Evolutionary conservation across 2,888 invertebrate species (phyloP), one percentile per base, ranked within the genome.

Genomic region (Cacoxenus indagator): DNA sequence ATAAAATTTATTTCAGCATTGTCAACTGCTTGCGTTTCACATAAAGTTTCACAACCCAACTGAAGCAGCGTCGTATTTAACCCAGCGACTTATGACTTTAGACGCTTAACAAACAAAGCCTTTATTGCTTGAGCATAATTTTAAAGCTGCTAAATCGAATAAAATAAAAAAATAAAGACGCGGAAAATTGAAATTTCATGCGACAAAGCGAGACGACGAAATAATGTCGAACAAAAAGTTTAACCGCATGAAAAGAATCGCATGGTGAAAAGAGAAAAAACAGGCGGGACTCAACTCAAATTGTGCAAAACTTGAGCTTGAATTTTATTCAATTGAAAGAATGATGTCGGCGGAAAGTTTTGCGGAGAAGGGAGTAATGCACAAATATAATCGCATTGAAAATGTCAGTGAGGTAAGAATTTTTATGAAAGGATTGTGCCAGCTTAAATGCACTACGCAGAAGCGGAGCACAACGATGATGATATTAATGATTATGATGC

Each of bases 291-390:
- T 68, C 73, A 73, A 73, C 70, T 73, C 64, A 73, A 79, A 78
- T 78, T 78, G 78, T 68, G 64, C 69, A 70, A 71, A 78, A 71
- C 70, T 76, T 73, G 74, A 75, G 78, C 76, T 73, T 76, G 74
- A 72, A 75, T 75, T 76, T 73, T n/a, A n/a, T n/a, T 70, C 74
- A 67, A 73, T 75, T 71, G 67, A 37, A 65, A 22, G 8, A 48
- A 48, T 17, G 17, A 48, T 17, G 22, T 51, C 24, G 51, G 8
- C 9, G 37, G 37, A 37, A 14, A 11, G 8, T 8, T 8, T 37
- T 37, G 5, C 5, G 37, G 2, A 14, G 37, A 37, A 11, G 8
- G 37, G 37, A n/a, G n/a, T n/a, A n/a, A n/a, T n/a, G n/a, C n/a
- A n/a, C 37, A 37, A 51, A 51, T 51, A 51, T 19, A 62, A 43